Conservation (phyloP, 2,797 vertebrate species). For the Sebastes miniatus region DNA sequence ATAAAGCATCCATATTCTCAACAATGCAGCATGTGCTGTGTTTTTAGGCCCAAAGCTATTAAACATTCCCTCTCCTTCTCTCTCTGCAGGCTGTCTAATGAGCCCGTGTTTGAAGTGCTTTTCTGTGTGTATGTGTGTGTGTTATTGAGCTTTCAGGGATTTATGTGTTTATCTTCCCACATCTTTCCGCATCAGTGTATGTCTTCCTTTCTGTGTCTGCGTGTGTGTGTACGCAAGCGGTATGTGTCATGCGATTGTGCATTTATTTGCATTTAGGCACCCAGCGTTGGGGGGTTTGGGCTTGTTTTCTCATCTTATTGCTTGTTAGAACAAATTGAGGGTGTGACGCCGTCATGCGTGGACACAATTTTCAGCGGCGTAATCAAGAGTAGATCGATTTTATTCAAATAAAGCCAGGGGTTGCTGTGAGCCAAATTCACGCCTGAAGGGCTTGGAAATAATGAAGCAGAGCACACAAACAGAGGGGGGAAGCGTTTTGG, state of each 20-base stretch:
- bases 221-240: neutral
- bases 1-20: constrained; percentile 20
- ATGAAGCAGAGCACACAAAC: constrained; percentile 33
- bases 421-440: constrained; percentile 39
- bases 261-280: constrained; percentile 25
- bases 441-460: constrained; percentile 49
- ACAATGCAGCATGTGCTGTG: constrained; percentile 4
- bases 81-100: constrained; percentile 41
- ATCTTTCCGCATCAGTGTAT: constrained; percentile 7
- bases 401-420: constrained; percentile 55
- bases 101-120: constrained; percentile 37
- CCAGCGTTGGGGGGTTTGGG: neutral
- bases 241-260: neutral
- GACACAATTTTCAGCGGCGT: constrained; percentile 45
- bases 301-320: constrained; percentile 39
- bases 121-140: constrained; percentile 5
- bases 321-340: constrained; percentile 69
- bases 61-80: constrained; percentile 13
- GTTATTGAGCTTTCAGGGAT: constrained; percentile 26
- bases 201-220: neutral
- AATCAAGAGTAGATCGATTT: constrained; percentile 66
- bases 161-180: constrained; percentile 24
- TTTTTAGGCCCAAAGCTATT: constrained; percentile 36
- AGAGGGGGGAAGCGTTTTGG: constrained; percentile 12
- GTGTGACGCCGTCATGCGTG: constrained; percentile 52